Evolutionary conservation across 2,888 invertebrate species (phyloP).

Genomic region (Pterostichus madidus): DNA sequence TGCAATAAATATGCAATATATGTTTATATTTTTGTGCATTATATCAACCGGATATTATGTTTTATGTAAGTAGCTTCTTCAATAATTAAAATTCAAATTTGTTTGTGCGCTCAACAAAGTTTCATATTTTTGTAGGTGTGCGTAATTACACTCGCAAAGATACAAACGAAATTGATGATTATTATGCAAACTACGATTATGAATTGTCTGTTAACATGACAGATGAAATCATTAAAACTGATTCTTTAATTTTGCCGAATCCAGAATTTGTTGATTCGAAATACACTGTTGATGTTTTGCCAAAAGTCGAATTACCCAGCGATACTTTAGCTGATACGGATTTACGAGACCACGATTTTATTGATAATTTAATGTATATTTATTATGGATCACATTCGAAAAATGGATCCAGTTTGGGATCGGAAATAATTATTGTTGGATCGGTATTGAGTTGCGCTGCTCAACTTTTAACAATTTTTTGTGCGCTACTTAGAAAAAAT

Average conservation of each 20-base stretch:
- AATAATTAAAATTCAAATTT: slow-evolving; percentile 10
- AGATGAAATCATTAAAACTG: slow-evolving; percentile 72
- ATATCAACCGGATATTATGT: slow-evolving; percentile 42
- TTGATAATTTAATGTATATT: slow-evolving; percentile 86
- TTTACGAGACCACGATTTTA: slow-evolving; percentile 84
- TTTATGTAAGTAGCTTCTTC: slow-evolving; percentile 57
- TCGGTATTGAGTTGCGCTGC: slow-evolving; percentile 78
- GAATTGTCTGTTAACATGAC: slow-evolving; percentile 73
- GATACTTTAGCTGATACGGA: slow-evolving; percentile 84
- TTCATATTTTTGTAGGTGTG: slow-evolving; percentile 67
- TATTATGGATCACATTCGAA: slow-evolving; percentile 82
- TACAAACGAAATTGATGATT: slow-evolving; percentile 73
- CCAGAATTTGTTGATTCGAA: slow-evolving; percentile 74
- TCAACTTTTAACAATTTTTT: slow-evolving; percentile 78
- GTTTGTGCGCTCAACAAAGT: not conserved
- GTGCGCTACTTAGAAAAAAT: slow-evolving; percentile 75
- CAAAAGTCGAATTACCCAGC: slow-evolving; percentile 81
- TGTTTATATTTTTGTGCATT: slow-evolving; percentile 56
- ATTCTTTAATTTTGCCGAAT: slow-evolving; percentile 75
- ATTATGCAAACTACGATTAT: slow-evolving; percentile 76
- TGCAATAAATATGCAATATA: slow-evolving; percentile 63
- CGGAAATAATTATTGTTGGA: slow-evolving; percentile 78
- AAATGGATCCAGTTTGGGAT: slow-evolving; percentile 79
- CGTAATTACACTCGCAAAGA: slow-evolving; percentile 71
- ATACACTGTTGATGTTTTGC: slow-evolving; percentile 77